Evolutionary conservation across 1,140 invertebrate genomes (phyloP).

Genomic region (Drosophila takahashii): DNA sequence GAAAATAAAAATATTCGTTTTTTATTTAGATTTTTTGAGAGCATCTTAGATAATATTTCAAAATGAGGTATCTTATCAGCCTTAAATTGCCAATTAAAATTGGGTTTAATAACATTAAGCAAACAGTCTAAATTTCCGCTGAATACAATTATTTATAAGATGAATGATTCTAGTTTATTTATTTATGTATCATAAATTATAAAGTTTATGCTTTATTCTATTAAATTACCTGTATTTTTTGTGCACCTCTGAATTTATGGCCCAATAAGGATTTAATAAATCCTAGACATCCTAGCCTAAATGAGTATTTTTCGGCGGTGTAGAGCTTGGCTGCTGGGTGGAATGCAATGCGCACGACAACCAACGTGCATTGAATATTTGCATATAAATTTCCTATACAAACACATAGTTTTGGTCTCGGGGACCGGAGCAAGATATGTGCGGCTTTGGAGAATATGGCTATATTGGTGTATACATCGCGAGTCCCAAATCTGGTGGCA

Average conservation of each 20-base stretch:
- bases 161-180: too few relatives aligned
- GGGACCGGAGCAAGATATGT: constrained; percentile 32
- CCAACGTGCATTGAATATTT: constrained; percentile 79
- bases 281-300: neutral
- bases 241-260: neutral
- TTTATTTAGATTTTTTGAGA: too few relatives aligned
- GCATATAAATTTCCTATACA: constrained; percentile 72
- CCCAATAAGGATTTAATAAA: neutral
- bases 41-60: too few relatives aligned
- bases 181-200: neutral
- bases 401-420: constrained; percentile 53
- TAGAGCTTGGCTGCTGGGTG: constrained; percentile 16
- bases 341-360: constrained; percentile 65
- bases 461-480: constrained; percentile 28
- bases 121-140: too few relatives aligned
- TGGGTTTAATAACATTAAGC: too few relatives aligned
- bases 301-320: neutral
- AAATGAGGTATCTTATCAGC: neutral
- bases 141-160: too few relatives aligned
- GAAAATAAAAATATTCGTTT: too few relatives aligned
- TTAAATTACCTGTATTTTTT: neutral
- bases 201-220: neutral
- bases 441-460: constrained; percentile 47
- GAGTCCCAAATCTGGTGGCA: constrained; percentile 68
- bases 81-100: too few relatives aligned